Base-by-base conservation (phyloP, 1,140 invertebrate genomes). In the Euschistus heros region DNA sequence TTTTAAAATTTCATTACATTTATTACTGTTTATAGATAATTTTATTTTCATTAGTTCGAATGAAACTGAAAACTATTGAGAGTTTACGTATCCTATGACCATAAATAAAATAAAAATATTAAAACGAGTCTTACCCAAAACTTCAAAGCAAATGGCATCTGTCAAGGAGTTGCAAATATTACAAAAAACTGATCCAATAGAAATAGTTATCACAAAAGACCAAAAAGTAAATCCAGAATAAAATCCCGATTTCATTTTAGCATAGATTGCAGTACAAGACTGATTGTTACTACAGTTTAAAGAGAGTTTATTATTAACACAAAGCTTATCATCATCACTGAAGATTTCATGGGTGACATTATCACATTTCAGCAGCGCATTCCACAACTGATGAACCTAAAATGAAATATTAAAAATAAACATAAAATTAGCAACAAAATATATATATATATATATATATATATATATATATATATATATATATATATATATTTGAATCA, bases 71-170 rank as follows among this genome's bases (percentile, higher is more conserved):
- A 17, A 44, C 42, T 10, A 44, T 44, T 44, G 7, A 44, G 17
- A 10, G 42, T 10, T 17, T 10, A 44, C 17, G 7, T 44, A 10
- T 17, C 7, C 17, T 44, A 10, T 10, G 7, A 17, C 7, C 7
- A 44, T 44, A 17, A 17, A 44, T 44, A 17, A 44, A 44, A 52
- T n/a, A n/a, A n/a, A n/a, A n/a, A n/a, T n/a, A n/a, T n/a, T n/a
- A 57, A 24, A 57, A 57, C 15, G 6, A 57, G 7, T 24, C 73
- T 80, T 77, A 84, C 87, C 87, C 50, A 91, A 79, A 47, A 89
- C 77, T 75, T 89, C 87, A 71, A 89, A 91, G 74, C 87, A 89
- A 62, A 89, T 84, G 24, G 87, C 86, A 76, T 90, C 88, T 42
- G 84, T 86, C 27, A 89, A 84, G 62, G 83, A 86, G 70, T 88